Base-by-base conservation (phyloP, 1,140 invertebrate species). In the Papilio polytes region DNA sequence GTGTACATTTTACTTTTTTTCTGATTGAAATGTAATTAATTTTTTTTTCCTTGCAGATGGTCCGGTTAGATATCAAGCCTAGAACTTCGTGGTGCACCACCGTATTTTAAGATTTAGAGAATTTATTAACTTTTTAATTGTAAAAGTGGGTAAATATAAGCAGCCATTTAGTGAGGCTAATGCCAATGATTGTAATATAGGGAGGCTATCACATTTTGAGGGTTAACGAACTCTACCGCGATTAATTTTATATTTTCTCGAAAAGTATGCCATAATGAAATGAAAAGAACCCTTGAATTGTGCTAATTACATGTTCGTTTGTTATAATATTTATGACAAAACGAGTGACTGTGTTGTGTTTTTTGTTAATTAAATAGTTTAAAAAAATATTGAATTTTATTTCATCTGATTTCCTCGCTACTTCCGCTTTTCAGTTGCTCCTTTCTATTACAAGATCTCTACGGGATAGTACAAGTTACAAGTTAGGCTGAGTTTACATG, bases 321-420 rank as follows among this genome's bases (percentile, higher is more conserved):
- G 89, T 89, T 92, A 90, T 91, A 92, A 92, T 90, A 91, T 92
- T 91, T 92, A 91, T 91, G 90, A 88, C 88, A 90, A 89, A 85
- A 80, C 72, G 81, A 81, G 78, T 83, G 70, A 53, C 82, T 80
- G 76, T 80, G 66, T 78, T 82, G 78, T 81, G 81, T 88, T 81
- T 84, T 85, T 76, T 81, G 80, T 81, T 90, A 88, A 84, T 84
- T 84, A 83, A 85, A 80, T 85, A 66, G 53, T 41, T 78, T 12
- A 10, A 83, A 84, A 84, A 82, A 44, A 79, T 53, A 59, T 20
- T 56, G 72, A 44, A 7, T 76, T 76, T 51, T 51, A 26, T 51
- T 76, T 76, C 22, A 51, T 51, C 8, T 41, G 10, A 3, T 31
- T 15, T 36, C 4, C 31, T 36, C 31, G 31, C 3, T 36, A 6